Evolutionary conservation across 2,888 invertebrate species (phyloP).

Genomic region (Magallana nippona): DNA sequence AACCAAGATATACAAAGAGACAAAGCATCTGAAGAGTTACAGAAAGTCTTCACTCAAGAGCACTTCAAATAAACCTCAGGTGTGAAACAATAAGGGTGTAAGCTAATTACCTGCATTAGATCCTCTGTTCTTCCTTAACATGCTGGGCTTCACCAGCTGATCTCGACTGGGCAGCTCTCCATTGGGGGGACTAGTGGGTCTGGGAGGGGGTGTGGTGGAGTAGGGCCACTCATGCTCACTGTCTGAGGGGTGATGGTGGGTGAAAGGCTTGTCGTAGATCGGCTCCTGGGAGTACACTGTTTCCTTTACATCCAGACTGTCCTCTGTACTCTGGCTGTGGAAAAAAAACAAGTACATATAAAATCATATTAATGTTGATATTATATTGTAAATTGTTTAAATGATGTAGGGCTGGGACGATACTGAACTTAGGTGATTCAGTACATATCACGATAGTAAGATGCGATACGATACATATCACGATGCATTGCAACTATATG

Average conservation of each 20-base stretch:
- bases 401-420: too few relatives aligned
- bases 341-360: background rate
- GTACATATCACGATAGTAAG: too few relatives aligned
- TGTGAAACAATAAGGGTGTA: background rate
- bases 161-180: conserved; percentile 80
- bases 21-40: background rate
- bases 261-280: conserved; percentile 84
- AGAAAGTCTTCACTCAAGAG: conserved; percentile 15
- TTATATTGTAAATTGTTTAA: too few relatives aligned
- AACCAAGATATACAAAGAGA: too few relatives aligned
- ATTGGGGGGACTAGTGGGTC: conserved; percentile 57
- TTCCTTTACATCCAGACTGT: conserved; percentile 43
- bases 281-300: conserved; percentile 70
- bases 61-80: background rate
- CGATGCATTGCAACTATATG: too few relatives aligned
- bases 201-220: conserved; percentile 80
- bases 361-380: too few relatives aligned
- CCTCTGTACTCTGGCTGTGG: conserved; percentile 73
- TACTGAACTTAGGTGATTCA: too few relatives aligned
- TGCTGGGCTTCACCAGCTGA: conserved; percentile 81
- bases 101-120: conserved; percentile 82
- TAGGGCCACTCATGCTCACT: conserved; percentile 73
- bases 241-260: conserved; percentile 67
- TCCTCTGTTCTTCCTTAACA: conserved; percentile 80
- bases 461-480: too few relatives aligned